Conservation (phyloP, 2,113 vertebrate species). For the Varanus komodoensis region DNA sequence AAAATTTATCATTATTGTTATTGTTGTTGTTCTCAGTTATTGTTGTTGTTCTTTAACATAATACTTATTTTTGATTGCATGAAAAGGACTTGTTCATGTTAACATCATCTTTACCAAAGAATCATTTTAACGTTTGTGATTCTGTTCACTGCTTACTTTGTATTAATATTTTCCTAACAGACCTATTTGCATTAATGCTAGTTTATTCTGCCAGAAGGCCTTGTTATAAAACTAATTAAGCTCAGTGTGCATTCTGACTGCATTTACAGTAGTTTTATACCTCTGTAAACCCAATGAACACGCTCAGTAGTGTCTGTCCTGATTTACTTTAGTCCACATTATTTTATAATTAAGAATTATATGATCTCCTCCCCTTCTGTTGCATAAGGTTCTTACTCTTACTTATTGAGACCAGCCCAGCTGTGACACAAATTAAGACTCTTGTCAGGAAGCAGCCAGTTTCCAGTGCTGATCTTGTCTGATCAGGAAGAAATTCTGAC, state of each 20-base stretch:
- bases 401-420: slow-evolving; percentile 55
- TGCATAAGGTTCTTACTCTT: slow-evolving; percentile 52
- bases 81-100: background rate
- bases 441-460: slow-evolving; percentile 56
- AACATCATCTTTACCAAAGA: background rate
- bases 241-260: slow-evolving; percentile 49
- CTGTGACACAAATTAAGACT: slow-evolving; percentile 56
- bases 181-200: background rate
- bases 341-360: slow-evolving; percentile 15
- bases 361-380: slow-evolving; percentile 4
- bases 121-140: background rate
- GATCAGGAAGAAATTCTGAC: background rate
- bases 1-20: too few relatives aligned
- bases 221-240: slow-evolving; percentile 38
- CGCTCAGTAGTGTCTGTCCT: slow-evolving; percentile 55
- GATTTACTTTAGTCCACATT: slow-evolving; percentile 45
- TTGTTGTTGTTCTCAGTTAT: background rate
- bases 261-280: slow-evolving; percentile 10
- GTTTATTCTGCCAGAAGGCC: slow-evolving; percentile 31
- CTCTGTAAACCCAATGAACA: slow-evolving; percentile 52
- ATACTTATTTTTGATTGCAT: background rate
- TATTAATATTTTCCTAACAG: slow-evolving; percentile 25
- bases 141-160: slow-evolving; percentile 12
- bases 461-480: background rate
- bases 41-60: background rate